Evolutionary conservation across 2,113 vertebrate genomes (phyloP), one percentile per base, ranked within the genome.

Genomic region (Clarias batrachus): DNA sequence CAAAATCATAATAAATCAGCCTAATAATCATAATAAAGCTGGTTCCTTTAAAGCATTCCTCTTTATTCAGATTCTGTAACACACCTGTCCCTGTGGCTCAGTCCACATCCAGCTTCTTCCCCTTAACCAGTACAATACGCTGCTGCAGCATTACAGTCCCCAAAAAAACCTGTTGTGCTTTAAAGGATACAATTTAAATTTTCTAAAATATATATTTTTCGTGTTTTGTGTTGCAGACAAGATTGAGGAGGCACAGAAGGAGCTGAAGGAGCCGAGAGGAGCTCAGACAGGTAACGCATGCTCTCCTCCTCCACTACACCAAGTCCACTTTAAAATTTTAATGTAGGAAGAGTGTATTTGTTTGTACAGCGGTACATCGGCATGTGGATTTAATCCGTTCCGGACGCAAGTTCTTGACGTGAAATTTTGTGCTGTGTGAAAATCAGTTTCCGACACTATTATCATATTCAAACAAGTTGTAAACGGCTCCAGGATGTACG

Each of bases 171-270:
- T 21, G 16, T 4, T 5, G 0, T 23, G 37, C 68, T 33, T 17
- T 41, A 56, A 77, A 8, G 16, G n/a, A 79, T 79, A 21, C 2
- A 13, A n/a, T 52, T 56, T 5, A 65, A 8, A 54, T 5, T 8
- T 41, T 79, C 56, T 48, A 62, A 27, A 19, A 30, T 54, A 37
- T 76, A 41, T 41, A 84, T 83, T 85, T 85, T 66, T 59, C 19
- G 89, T 19, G 81, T 92, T 89, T 88, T 94, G 12, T 95, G 84
- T 91, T 92, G 16, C 95, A 99, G 98, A 99, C 90, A 99, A 99
- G 97, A 99, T 99, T 89, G 97, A 99, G 94, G 98, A 99, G 94
- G 98, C 97, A 93, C 98, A 99, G 93, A 99, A 99, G 90, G 97
- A 99, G 92, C 96, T 99, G 54, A 97, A 97, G 90, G 96, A 96